Evolutionary conservation across 2,888 invertebrate species (phyloP).

Genomic region (Lasioglossum villosulum): DNA sequence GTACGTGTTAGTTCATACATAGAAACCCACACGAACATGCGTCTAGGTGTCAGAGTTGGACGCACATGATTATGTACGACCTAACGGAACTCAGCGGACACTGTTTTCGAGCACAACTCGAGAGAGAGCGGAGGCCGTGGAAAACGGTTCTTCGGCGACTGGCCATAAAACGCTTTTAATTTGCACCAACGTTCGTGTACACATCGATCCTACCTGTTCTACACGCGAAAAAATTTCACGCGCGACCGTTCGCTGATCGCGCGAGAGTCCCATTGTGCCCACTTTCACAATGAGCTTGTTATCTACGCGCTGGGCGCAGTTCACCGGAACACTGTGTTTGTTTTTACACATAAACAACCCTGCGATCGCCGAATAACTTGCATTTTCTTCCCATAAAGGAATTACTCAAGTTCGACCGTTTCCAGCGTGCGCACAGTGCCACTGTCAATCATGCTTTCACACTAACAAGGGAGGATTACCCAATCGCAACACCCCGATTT

Average conservation of each 20-base stretch:
- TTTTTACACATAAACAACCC: slow-evolving; percentile 12
- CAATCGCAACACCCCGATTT: no score
- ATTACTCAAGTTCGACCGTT: not conserved
- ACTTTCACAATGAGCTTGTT: slow-evolving; percentile 33
- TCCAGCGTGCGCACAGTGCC: not conserved
- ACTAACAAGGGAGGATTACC: no score
- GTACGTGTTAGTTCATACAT: not conserved
- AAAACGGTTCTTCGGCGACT: slow-evolving; percentile 39
- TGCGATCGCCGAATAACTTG: not conserved
- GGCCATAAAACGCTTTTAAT: slow-evolving; percentile 46
- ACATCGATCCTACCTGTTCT: not conserved
- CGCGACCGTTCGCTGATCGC: slow-evolving; percentile 20
- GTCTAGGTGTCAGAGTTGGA: slow-evolving; percentile 32
- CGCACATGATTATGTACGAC: slow-evolving; percentile 39
- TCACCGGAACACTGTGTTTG: slow-evolving; percentile 17
- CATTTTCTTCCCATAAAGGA: not conserved
- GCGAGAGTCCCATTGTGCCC: not conserved
- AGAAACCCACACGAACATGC: slow-evolving; percentile 29
- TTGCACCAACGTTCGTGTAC: slow-evolving; percentile 1
- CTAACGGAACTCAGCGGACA: slow-evolving; percentile 58
- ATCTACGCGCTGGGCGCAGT: slow-evolving; percentile 16
- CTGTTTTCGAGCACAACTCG: slow-evolving; percentile 29
- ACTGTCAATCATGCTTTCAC: not conserved
- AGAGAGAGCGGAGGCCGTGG: slow-evolving; percentile 28
- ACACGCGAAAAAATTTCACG: slow-evolving; percentile 15